Evolutionary conservation across 2,113 vertebrate species (phyloP), one percentile per base, ranked within the genome.

Genomic region (Sisor rabdophorus): DNA sequence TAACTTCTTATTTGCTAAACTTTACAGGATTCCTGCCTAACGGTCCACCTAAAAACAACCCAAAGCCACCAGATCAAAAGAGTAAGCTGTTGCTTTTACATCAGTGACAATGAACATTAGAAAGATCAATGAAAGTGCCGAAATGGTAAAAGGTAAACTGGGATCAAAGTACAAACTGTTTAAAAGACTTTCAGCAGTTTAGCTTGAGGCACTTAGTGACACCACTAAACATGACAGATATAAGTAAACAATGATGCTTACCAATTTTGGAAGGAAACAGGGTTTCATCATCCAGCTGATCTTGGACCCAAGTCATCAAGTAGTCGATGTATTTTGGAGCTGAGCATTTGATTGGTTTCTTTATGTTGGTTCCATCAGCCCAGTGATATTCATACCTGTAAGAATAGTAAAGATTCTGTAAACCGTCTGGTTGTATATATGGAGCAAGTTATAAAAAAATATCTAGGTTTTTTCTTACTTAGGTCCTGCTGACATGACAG

Each of bases 251-350:
- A 20, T 13, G 26, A 55, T 69, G 76, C 93, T 89, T 79, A 98
- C 96, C 96, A 0, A 98, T 98, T 87, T 98, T 98, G 1, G 95
- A 97, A n/a, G 96, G 96, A 77, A 98, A 98, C 48, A 98, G 95
- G 0, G 96, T 98, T 87, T 98, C 96, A 1, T 98, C 96, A 22
- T 98, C 96, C 84, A 98, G 93, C 86, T 98, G 96, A 85, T 98
- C 96, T 87, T 98, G 96, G 78, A 98, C 96, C 96, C 96, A 98
- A 1, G 95, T 98, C 96, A 98, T 98, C 92, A 98, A 78, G 87
- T 98, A 98, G 81, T 98, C 96, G 0, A 98, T 98, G 86, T 98
- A 98, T 77, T 98, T 98, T 0, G 96, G 96, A 0, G 96, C 96
- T 0, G 96, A 98, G 89, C 96, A 98, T 83, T 98, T 98, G 84